A percentile compares a stretch with the other conserved stretches of the same genome.
Conservation (phyloP, 2,113 vertebrate species). For the Myanophis thanlyinensis region DNA sequence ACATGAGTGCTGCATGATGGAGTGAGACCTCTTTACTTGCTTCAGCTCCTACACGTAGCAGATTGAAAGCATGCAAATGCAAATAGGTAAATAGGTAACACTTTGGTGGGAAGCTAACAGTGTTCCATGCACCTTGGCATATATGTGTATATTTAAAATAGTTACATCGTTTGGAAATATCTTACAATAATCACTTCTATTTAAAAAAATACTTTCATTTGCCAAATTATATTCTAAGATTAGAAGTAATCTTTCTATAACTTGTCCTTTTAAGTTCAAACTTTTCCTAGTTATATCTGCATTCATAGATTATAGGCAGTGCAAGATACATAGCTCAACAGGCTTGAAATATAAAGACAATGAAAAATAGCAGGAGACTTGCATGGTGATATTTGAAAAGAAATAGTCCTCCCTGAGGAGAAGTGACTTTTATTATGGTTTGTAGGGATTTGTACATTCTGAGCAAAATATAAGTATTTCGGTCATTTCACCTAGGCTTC, state of each 20-base stretch:
- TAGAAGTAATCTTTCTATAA: not conserved
- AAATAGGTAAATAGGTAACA: not conserved
- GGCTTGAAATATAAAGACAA: not conserved
- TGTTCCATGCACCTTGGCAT: not conserved
- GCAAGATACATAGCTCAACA: not conserved
- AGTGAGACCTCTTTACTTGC: not conserved
- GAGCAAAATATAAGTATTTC: constrained; percentile 9
- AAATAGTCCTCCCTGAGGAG: not conserved
- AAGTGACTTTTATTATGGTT: constrained; percentile 6
- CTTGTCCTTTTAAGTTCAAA: not conserved
- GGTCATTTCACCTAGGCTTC: not conserved
- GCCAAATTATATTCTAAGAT: not conserved
- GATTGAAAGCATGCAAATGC: not conserved
- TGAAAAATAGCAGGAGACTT: not conserved
- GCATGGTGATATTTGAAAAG: constrained; percentile 14
- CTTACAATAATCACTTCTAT: not conserved
- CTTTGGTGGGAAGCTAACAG: not conserved
- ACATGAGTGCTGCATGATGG: not conserved
- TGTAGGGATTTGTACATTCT: not conserved
- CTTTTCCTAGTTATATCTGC: not conserved
- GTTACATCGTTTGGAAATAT: not conserved
- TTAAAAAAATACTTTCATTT: not conserved
- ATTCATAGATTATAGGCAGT: not conserved
- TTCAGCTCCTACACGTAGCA: not conserved
- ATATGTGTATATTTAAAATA: not conserved